These are phyloP conservation scores for Achatina immaculata DNA, from an alignment of 1,140 invertebrate species.

Conservation along the genomic window DNA sequence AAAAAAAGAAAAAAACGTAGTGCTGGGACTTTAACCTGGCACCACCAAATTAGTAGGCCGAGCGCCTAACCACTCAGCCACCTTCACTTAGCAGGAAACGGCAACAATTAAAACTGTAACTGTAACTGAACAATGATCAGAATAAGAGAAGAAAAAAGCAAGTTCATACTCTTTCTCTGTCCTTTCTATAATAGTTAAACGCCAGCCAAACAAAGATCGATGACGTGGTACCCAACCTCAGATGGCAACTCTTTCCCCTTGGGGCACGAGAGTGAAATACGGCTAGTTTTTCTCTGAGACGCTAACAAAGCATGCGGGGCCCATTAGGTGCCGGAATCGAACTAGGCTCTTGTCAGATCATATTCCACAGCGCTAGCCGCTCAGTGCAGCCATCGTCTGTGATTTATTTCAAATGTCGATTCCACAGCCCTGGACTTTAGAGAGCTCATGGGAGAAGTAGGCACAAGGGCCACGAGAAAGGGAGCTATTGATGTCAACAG, in stretches of 20 bases:
- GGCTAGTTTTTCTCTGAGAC: not conserved
- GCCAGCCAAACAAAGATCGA: too few species aligned
- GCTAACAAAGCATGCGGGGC: conserved; percentile 13
- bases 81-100: too few species aligned
- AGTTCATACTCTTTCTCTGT: too few species aligned
- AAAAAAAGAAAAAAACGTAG: too few species aligned
- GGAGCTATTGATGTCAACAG: not conserved
- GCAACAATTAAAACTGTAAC: too few species aligned
- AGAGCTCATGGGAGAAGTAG: not conserved
- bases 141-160: too few species aligned
- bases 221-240: not conserved
- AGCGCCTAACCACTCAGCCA: too few species aligned
- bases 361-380: not conserved
- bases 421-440: not conserved
- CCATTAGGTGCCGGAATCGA: conserved; percentile 7
- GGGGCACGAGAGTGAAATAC: not conserved
- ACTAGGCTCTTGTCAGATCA: not conserved
- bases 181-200: too few species aligned
- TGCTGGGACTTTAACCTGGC: too few species aligned
- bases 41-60: too few species aligned
- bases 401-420: conserved; percentile 6
- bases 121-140: too few species aligned
- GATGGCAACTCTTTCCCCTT: not conserved
- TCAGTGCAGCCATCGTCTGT: not conserved
- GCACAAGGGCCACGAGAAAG: not conserved